Evolutionary conservation across 2,113 vertebrate species (phyloP).

Genomic region (Carlito syrichta): DNA sequence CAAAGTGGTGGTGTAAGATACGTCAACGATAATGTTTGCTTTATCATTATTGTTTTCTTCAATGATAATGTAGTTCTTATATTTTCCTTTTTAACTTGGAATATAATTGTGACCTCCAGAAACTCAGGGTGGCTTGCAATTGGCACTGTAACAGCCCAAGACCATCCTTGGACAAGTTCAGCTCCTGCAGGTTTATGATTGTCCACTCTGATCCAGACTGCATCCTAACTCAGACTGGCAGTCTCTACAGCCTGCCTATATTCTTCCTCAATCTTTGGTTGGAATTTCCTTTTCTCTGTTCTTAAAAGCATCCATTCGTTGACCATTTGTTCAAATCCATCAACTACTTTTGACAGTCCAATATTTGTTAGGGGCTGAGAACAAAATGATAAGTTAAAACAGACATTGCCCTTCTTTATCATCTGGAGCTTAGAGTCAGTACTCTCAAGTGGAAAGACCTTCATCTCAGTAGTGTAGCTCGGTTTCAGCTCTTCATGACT

Average conservation of each 20-base stretch:
- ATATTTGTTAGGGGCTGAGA: background rate
- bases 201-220: background rate
- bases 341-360: background rate
- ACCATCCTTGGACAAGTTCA: background rate
- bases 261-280: background rate
- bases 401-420: background rate
- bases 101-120: background rate
- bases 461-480: background rate
- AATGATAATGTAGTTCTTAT: conserved; percentile 23
- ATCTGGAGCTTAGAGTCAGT: background rate
- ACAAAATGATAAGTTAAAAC: conserved; percentile 9
- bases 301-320: background rate
- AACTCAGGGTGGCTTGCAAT: background rate
- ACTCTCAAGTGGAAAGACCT: background rate
- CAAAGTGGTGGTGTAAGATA: background rate
- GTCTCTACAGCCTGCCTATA: background rate
- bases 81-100: conserved; percentile 12
- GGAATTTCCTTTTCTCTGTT: conserved; percentile 7
- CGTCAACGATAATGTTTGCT: background rate
- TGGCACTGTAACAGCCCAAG: background rate
- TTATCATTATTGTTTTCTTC: background rate
- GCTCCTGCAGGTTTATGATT: background rate
- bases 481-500: background rate
- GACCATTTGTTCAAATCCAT: background rate
- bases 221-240: background rate